Evolutionary conservation across 2,113 vertebrate species (phyloP).

Genomic region (Bubo scandiacus): DNA sequence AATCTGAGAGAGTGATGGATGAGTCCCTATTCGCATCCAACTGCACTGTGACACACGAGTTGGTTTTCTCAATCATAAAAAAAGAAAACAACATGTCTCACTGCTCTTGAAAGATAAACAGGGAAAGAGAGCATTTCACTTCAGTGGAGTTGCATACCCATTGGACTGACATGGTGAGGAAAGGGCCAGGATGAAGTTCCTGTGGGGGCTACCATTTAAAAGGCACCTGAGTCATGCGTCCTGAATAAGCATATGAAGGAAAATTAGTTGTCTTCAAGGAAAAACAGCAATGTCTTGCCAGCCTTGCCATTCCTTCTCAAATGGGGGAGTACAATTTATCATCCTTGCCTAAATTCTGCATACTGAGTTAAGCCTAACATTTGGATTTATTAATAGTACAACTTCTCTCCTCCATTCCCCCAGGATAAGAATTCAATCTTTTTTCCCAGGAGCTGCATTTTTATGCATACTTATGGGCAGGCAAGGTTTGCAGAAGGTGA

Average conservation of each 20-base stretch:
- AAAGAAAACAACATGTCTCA: not conserved
- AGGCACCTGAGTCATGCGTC: not conserved
- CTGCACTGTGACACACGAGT: not conserved
- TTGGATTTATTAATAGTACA: conserved; percentile 28
- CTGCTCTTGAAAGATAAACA: not conserved
- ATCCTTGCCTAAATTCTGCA: not conserved
- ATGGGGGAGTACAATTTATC: not conserved
- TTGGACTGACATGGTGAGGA: not conserved
- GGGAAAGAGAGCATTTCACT: not conserved
- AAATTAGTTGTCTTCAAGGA: not conserved
- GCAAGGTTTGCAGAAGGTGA: conserved; percentile 59
- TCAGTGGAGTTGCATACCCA: not conserved
- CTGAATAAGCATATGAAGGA: not conserved
- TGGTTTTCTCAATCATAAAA: not conserved
- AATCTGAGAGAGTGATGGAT: not conserved
- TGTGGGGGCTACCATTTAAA: not conserved
- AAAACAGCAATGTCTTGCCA: not conserved
- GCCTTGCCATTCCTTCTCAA: not conserved
- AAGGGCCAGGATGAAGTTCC: not conserved
- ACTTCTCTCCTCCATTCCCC: not conserved
- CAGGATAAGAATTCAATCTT: conserved; percentile 17
- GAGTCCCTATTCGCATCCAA: not conserved
- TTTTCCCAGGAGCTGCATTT: conserved; percentile 11
- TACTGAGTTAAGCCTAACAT: conserved; percentile 15
- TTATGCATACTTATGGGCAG: conserved; percentile 46